Evolutionary conservation across 2,113 vertebrate genomes (phyloP), one percentile per base, ranked within the genome.

Genomic region (Thamnophis sirtalis): DNA sequence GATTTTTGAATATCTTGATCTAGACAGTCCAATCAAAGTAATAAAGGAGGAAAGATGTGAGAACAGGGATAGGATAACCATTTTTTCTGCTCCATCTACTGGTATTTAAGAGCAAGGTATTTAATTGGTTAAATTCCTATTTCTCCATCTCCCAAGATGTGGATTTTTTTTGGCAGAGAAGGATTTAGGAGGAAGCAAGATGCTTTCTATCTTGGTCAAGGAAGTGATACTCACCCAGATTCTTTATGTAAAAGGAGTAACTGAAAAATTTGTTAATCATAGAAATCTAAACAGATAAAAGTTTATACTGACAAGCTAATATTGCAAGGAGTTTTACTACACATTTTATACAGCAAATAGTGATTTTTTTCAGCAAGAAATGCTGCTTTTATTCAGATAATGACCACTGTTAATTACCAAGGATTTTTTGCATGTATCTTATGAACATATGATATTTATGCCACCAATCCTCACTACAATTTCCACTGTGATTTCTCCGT

Each of bases 211-310:
- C 48, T 51, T 21, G 43, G 58, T 43, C 73, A 80, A 33, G 68
- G 26, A 26, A 26, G 10, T 26, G 56, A 53, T 58, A 55, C 53
- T 56, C 9, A 4, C 7, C n/a, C 10, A 21, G 8, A 49, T 60
- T 58, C 63, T 54, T 43, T 63, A 60, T 63, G 43, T 26, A 84
- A 19, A 24, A 89, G 43, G 54, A 68, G 63, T 24, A 88, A 60
- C 55, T 53, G 48, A 91, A 68, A 88, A 53, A 89, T 54, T 58
- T n/a, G 54, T 89, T 63, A 91, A 93, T 93, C 53, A 60, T 63
- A 88, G 87, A 93, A 63, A 91, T 88, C 86, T 93, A 60, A 54
- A 84, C 88, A 10, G 48, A 88, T 88, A 63, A 80, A 91, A 89
- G 86, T 93, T 88, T 63, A 88, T 84, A n/a, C 55, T 50, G 68